Evolutionary conservation across 2,888 invertebrate species (phyloP).

Genomic region (Azorinus chamasolen): DNA sequence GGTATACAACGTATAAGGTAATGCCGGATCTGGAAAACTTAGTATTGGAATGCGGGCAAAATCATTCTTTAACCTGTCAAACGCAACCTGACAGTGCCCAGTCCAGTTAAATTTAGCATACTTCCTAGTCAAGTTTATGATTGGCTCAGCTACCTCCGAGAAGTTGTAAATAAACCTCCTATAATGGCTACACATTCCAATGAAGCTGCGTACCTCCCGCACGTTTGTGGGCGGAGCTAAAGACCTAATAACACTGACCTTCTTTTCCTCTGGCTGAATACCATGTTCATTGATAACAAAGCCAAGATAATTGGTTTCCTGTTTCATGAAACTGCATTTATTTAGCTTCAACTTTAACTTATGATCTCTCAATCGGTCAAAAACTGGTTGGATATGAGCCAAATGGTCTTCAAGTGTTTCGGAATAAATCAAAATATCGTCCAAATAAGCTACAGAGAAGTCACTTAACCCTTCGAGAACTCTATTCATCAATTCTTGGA

Average conservation of each 20-base stretch:
- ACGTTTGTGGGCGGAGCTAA: slow-evolving; percentile 39
- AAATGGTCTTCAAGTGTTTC: slow-evolving; percentile 2
- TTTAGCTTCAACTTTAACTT: neutral
- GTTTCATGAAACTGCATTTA: slow-evolving; percentile 14
- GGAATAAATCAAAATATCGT: slow-evolving; percentile 55
- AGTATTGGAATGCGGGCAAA: neutral
- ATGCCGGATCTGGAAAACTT: neutral
- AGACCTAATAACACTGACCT: slow-evolving; percentile 31
- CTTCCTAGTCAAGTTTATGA: slow-evolving; percentile 28
- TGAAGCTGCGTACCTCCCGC: slow-evolving; percentile 22
- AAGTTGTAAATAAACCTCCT: slow-evolving; percentile 50
- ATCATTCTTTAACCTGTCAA: slow-evolving; percentile 3
- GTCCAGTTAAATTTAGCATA: slow-evolving; percentile 15
- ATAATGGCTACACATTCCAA: slow-evolving; percentile 32
- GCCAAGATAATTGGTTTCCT: slow-evolving; percentile 43
- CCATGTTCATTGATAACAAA: slow-evolving; percentile 38
- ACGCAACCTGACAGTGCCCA: slow-evolving; percentile 5
- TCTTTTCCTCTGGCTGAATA: slow-evolving; percentile 34
- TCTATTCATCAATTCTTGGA: slow-evolving; percentile 39
- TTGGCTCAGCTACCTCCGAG: slow-evolving; percentile 32
- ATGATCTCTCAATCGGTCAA: neutral
- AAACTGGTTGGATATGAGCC: neutral
- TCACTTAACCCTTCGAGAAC: slow-evolving; percentile 43
- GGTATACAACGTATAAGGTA: neutral
- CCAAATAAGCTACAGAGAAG: slow-evolving; percentile 49